Conservation (phyloP, 2,113 vertebrate species). For the Pluvianellus socialis region DNA sequence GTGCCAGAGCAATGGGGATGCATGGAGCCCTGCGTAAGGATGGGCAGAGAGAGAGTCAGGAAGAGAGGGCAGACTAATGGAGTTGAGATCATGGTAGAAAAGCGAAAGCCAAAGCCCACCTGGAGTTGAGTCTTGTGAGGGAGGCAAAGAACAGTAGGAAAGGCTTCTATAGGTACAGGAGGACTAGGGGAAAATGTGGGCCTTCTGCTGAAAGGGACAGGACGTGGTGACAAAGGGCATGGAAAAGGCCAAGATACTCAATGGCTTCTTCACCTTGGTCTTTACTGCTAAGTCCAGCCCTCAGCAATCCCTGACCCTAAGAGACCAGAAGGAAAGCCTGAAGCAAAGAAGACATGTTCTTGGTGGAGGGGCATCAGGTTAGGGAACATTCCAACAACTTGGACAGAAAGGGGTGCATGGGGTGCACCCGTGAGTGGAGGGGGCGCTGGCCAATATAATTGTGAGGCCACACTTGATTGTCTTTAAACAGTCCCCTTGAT, state of each 20-base stretch:
- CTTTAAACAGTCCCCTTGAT: neutral
- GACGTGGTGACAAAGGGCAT: neutral
- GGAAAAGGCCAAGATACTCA: neutral
- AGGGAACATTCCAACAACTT: neutral
- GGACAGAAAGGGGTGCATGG: neutral
- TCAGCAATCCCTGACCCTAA: neutral
- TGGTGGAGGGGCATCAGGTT: neutral
- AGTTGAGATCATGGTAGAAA: neutral
- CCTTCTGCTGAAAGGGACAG: neutral
- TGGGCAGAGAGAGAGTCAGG: neutral
- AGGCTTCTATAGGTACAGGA: neutral
- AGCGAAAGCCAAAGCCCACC: neutral
- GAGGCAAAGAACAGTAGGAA: neutral
- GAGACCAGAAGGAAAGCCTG: neutral
- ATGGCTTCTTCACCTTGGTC: neutral
- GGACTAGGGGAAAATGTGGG: neutral
- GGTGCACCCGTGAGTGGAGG: neutral
- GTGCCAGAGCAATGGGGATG: neutral
- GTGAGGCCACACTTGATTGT: neutral
- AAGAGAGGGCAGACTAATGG: neutral
- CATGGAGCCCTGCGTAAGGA: neutral
- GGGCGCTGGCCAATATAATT: neutral
- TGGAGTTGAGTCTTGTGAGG: neutral
- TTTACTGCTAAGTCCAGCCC: neutral
- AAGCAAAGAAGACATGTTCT: neutral